Evolutionary conservation across 2,797 vertebrate species (phyloP), one percentile per base, ranked within the genome.

Genomic region (Macrochelys suwanniensis): DNA sequence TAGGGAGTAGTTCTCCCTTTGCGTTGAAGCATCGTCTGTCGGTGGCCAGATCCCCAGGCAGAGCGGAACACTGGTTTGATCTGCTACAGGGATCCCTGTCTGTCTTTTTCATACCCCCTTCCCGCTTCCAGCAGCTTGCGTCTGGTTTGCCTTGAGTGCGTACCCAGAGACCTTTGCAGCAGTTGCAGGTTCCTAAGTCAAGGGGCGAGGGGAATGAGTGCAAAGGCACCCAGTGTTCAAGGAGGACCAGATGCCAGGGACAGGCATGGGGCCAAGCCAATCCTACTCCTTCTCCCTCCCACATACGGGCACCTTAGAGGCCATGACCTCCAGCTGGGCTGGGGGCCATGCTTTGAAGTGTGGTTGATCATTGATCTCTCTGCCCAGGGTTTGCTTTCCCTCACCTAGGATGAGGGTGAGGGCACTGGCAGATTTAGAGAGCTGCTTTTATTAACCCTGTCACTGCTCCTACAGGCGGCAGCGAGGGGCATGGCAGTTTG

Each of bases 381-480:
- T 87, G 23, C 33, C 25, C 5, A 9, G 13, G 50, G 26, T 42
- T 57, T 50, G 53, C 53, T 28, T 37, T 28, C 10, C 10, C 33
- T 19, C 51, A 78, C 28, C 49, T 19, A 11, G 37, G 33, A 9
- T 84, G 6, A 23, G 80, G 77, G 16, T 45, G 53, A 11, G 31
- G 6, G 21, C 11, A 31, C 13, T 11, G 23, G 25, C 6, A 28
- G 84, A 1, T 1, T 21, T 1, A 1, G 42, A 56, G n/a, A 49
- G 7, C 26, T 19, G 45, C 56, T 23, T 10, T 23, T 13, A 12
- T 54, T 74, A 80, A 88, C 80, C 57, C 83, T 1, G 0, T 45
- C 1, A 45, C 0, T 0, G 2, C 54, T 11, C 33, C 49, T 78
- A 3, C 0, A 16, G 28, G 17, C 3, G 2, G 25, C 74, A 76